These are phyloP conservation scores for Deroplatys truncata DNA, from an alignment of 2,888 invertebrate species.

Conservation along the genomic window DNA sequence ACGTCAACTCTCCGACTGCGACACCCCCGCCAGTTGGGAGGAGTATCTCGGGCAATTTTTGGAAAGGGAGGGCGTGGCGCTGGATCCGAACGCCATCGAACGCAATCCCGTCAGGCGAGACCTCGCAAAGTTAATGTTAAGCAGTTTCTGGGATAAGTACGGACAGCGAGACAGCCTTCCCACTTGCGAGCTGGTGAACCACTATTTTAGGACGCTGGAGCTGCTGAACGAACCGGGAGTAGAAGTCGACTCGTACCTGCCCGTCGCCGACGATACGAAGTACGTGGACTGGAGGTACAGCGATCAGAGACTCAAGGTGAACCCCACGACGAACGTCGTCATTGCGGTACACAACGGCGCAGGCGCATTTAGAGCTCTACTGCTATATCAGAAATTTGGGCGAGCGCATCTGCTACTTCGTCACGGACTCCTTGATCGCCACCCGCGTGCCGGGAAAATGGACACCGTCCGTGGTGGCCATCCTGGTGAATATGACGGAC, in stretches of 20 bases:
- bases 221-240: not conserved
- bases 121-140: not conserved
- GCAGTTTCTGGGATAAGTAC: not conserved
- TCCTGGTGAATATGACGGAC: no score
- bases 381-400: no score
- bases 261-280: not conserved
- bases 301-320: no score
- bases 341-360: no score
- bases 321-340: no score
- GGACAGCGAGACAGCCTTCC: not conserved
- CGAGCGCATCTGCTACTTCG: no score
- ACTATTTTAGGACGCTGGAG: not conserved
- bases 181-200: not conserved
- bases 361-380: no score
- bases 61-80: not conserved
- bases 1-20: not conserved
- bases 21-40: not conserved
- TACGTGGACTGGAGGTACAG: rapidly evolving
- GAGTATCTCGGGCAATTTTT: not conserved
- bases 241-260: not conserved
- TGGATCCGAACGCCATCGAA: not conserved
- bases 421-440: no score
- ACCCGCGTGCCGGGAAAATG: no score
- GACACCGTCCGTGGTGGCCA: no score
- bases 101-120: not conserved